phyloP scores from a whole-genome alignment of 2,888 invertebrate genomes.

The Trichogramma dendrolimi region DNA sequence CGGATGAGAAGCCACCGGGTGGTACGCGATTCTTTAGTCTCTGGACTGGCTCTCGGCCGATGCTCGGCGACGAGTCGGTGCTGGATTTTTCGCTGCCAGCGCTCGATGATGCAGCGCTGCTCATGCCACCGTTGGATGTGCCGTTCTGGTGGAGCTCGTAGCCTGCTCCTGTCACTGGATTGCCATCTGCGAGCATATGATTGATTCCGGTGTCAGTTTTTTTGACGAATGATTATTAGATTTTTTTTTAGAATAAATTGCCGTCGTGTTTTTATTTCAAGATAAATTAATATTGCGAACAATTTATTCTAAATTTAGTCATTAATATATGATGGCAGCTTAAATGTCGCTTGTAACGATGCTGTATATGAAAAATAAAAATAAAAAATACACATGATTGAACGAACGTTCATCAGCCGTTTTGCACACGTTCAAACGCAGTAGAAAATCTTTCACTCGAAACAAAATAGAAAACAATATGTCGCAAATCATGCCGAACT shows the following conservation, averaged over 20 bases:
- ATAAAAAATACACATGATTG: neutral
- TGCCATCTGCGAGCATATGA: constrained; percentile 51
- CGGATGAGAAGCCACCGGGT: constrained; percentile 66
- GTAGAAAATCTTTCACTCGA: too few species aligned
- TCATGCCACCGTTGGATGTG: constrained; percentile 57
- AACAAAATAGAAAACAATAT: too few species aligned
- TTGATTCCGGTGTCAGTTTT: neutral
- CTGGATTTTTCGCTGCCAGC: constrained; percentile 45
- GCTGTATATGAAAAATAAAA: neutral
- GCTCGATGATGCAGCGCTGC: constrained; percentile 40
- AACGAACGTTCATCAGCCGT: neutral
- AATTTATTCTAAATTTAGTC: too few species aligned
- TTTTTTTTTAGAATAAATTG: too few species aligned
- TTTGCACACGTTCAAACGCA: too few species aligned
- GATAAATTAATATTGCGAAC: too few species aligned
- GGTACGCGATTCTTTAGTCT: constrained; percentile 61
- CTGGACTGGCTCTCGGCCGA: constrained; percentile 37
- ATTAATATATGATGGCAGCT: too few species aligned
- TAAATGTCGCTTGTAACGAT: too few species aligned
- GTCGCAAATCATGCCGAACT: too few species aligned
- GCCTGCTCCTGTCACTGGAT: constrained; percentile 58
- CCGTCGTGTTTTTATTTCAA: too few species aligned
- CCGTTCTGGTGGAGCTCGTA: constrained; percentile 54
- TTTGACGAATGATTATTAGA: neutral
- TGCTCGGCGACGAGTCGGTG: constrained; percentile 40